These are phyloP conservation scores for Tragelaphus eurycerus DNA, from an alignment of 2,797 vertebrate genomes.

Conservation along the genomic window DNA sequence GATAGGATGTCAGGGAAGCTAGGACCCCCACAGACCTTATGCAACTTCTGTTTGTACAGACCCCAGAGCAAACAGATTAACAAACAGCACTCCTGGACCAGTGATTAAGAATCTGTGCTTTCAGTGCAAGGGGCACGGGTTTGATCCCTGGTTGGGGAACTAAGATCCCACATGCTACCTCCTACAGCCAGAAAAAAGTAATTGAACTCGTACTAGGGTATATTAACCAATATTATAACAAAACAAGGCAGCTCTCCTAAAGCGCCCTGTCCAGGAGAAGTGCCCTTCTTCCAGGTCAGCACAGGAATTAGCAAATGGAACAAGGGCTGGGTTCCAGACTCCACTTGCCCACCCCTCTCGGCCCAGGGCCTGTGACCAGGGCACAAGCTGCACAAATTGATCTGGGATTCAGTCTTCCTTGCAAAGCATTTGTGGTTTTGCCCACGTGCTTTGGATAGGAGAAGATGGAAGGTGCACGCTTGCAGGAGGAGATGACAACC, in stretches of 20 bases:
- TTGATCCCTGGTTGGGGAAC: neutral
- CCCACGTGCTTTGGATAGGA: neutral
- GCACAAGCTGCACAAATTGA: neutral
- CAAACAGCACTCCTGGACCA: neutral
- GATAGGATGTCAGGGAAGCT: neutral
- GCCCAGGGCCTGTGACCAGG: neutral
- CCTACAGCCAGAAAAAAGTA: neutral
- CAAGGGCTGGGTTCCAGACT: neutral
- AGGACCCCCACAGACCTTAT: neutral
- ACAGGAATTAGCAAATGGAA: neutral
- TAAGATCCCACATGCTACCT: neutral
- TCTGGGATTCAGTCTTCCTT: neutral
- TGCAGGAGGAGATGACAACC: neutral
- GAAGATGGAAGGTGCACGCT: neutral
- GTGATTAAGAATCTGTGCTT: neutral
- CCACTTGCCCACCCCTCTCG: neutral
- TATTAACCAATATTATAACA: neutral
- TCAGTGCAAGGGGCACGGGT: neutral
- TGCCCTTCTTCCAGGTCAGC: neutral
- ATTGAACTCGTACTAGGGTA: neutral
- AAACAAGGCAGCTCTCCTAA: neutral
- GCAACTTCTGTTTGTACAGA: neutral
- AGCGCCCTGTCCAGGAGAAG: neutral
- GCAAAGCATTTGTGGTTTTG: neutral
- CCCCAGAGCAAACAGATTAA: neutral